Percentiles rank a stretch among this genome's conserved stretches.
phyloP scores from a whole-genome alignment of 30 jellyfish, hydroid and myxozoan species.

The Rhopilema esculentum region DNA sequence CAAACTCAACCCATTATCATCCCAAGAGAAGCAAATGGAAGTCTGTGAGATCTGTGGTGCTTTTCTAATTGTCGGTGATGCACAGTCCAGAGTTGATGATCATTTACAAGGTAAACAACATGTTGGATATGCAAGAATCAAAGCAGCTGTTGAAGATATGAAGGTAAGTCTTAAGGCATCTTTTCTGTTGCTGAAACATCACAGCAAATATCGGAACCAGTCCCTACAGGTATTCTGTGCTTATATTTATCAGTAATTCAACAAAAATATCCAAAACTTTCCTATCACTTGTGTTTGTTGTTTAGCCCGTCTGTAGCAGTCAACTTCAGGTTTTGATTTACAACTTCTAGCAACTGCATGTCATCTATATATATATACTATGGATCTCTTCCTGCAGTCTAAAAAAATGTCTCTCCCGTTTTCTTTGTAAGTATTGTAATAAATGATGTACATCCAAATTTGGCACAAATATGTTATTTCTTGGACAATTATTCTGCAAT shows the following conservation, averaged over 20 bases:
- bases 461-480: not conserved
- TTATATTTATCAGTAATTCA: not conserved
- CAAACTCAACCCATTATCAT: constrained; percentile 82
- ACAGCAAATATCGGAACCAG: not conserved
- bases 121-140: constrained; percentile 96
- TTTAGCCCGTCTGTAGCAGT: no score
- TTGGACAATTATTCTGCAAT: not conserved
- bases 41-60: constrained; percentile 99
- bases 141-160: constrained; percentile 91
- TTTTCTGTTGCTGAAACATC: constrained; percentile 21
- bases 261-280: not conserved
- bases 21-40: constrained; percentile 99
- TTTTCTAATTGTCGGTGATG: constrained; percentile 95
- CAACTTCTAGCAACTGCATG: no score
- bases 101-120: constrained; percentile 99
- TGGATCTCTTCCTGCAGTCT: no score
- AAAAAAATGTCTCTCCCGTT: no score
- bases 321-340: no score
- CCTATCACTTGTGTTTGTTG: no score
- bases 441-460: not conserved
- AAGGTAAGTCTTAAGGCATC: constrained; percentile 54
- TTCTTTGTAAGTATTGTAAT: not conserved
- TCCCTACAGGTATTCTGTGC: not conserved
- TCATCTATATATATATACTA: no score
- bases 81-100: constrained; percentile 98